Evolutionary conservation across 64 coral and sea anemone genomes (phyloP), one percentile per base, ranked within the genome.

Genomic region (Astreopora myriophthalma): DNA sequence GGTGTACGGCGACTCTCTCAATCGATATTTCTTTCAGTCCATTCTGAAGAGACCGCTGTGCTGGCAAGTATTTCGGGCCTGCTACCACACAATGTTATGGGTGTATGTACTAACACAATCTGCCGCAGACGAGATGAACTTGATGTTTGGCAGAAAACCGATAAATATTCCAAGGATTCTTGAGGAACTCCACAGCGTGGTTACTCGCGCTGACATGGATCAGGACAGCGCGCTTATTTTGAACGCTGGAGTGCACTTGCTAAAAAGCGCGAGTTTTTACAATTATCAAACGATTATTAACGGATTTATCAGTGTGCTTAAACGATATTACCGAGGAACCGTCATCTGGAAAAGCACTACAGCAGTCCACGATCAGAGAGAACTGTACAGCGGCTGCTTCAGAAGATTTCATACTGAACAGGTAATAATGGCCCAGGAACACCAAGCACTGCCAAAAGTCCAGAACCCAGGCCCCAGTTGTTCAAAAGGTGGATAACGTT

Each of bases 31-130:
- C 29, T 94, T 86, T 29, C 35, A 97, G 27, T 97, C 95, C 16
- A 57, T 97, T 14, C 7, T 65, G 26, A 40, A 49, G n/a, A 87
- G 95, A 31, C 91, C 80, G 13, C 69, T 97, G 2, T 97, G 95
- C 35, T 65, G 44, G 88, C 87, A 91, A 30, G 74, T 97, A 31
- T 97, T 97, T 36, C 91, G 95, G 1, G 87, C 91, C 22, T 97
- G 95, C 23, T 97, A 94, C 26, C 90, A 92, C 87, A 97, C 95
- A 2, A 97, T 97, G 95, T 58, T 92, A n/a, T 97, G 95, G 95
- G 95, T 97, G 12, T 97, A 97, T 85, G 86, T 91, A 28, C 87
- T 97, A 22, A 87, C 27, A 75, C 79, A 94, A 35, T 75, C 73
- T 16, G 87, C 95, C 4, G 80, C 79, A 57, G 92, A 94, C 5